A percentile compares a stretch with the other conserved stretches of the same genome.
These are phyloP conservation scores for Rhingia campestris DNA, from an alignment of 2,888 invertebrate genomes.

Conservation along the genomic window DNA sequence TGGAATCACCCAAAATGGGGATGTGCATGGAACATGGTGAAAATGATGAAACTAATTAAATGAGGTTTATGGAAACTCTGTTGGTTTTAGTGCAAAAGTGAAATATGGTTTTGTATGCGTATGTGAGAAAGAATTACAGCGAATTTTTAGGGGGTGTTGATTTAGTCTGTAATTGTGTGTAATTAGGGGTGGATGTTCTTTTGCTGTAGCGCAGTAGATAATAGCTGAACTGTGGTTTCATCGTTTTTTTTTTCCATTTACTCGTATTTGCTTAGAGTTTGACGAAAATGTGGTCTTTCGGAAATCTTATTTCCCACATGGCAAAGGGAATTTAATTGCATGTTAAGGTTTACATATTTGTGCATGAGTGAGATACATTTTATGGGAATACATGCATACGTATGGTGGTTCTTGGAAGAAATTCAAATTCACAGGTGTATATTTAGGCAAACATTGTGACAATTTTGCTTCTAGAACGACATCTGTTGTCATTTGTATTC, in stretches of 20 bases:
- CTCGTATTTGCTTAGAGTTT: neutral
- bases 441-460: too few species aligned
- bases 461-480: too few species aligned
- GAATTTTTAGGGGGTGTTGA: slow-evolving; percentile 54
- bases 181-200: slow-evolving; percentile 53
- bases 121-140: slow-evolving; percentile 31
- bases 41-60: slow-evolving; percentile 68
- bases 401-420: too few species aligned
- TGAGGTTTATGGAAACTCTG: slow-evolving; percentile 57
- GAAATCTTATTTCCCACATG: slow-evolving; percentile 44
- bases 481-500: too few species aligned
- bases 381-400: neutral
- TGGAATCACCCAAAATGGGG: slow-evolving; percentile 48
- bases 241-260: slow-evolving; percentile 31
- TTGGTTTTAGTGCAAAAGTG: slow-evolving; percentile 26
- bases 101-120: slow-evolving; percentile 35
- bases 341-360: neutral
- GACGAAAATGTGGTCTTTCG: slow-evolving; percentile 18
- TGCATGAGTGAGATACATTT: neutral
- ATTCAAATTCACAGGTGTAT: too few species aligned
- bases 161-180: slow-evolving; percentile 59
- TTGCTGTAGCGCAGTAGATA: slow-evolving; percentile 4
- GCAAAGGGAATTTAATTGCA: slow-evolving; percentile 50
- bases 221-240: neutral
- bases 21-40: slow-evolving; percentile 44